A percentile compares a stretch with the other conserved stretches of the same genome.
phyloP scores from a whole-genome alignment of 1,140 invertebrate species.

The Drosophila triauraria region DNA sequence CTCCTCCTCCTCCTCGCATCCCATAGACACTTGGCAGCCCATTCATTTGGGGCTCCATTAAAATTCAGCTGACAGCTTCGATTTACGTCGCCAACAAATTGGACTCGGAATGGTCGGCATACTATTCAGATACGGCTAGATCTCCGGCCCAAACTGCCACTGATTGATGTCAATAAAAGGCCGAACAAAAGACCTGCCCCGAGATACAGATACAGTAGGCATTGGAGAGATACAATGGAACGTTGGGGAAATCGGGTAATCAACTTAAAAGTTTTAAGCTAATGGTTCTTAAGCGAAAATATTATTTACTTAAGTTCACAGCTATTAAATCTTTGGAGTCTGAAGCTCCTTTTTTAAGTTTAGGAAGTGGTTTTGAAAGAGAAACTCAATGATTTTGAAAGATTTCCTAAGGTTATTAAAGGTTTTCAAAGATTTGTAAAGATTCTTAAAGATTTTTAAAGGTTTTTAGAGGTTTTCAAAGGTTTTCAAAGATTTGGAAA shows the following conservation, averaged over 20 bases:
- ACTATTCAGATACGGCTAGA: constrained; percentile 43
- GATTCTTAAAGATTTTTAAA: too few relatives aligned
- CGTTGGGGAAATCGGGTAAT: not conserved
- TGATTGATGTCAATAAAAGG: constrained; percentile 35
- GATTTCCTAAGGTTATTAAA: too few relatives aligned
- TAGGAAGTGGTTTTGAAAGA: too few relatives aligned
- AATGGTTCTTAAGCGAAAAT: not conserved
- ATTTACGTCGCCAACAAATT: constrained; percentile 43
- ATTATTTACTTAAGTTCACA: not conserved
- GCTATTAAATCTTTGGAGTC: too few relatives aligned
- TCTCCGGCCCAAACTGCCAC: constrained; percentile 33
- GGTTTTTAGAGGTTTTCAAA: too few relatives aligned
- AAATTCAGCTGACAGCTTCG: constrained; percentile 47
- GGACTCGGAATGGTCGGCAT: constrained; percentile 33
- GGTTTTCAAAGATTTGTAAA: too few relatives aligned
- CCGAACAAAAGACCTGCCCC: constrained; percentile 26
- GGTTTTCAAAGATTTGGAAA: too few relatives aligned
- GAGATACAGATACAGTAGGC: constrained; percentile 22
- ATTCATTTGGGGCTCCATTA: constrained; percentile 33
- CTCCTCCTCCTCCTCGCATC: constrained; percentile 1
- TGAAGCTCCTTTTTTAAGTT: too few relatives aligned
- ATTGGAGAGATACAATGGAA: not conserved
- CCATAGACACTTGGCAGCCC: not conserved
- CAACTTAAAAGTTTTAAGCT: not conserved
- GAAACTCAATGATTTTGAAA: too few relatives aligned